phyloP scores from a whole-genome alignment of 2,888 invertebrate species.

The Fragum sueziense region DNA sequence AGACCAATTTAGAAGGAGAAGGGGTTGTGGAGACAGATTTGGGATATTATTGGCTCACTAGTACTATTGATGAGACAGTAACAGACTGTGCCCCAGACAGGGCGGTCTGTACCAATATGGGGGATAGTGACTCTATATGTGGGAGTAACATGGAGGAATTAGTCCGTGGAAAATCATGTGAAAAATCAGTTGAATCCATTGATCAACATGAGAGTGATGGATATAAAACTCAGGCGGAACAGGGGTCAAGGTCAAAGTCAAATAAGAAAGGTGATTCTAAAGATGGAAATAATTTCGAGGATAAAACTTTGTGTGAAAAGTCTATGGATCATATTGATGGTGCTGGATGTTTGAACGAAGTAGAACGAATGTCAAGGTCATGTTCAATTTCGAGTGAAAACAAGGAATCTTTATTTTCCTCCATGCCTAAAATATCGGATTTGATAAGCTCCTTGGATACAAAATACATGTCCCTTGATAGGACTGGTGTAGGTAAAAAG shows the following conservation, averaged over 20 bases:
- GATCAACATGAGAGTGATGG: no score
- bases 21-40: conserved; percentile 49
- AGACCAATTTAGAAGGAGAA: not conserved
- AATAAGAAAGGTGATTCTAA: not conserved
- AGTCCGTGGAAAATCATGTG: no score
- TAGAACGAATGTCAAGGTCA: not conserved
- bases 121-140: not conserved
- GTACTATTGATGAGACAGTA: conserved; percentile 40
- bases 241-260: not conserved
- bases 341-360: not conserved
- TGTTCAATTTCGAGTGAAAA: not conserved
- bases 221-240: no score
- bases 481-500: not conserved
- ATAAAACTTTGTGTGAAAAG: not conserved
- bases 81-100: not conserved
- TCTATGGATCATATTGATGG: not conserved
- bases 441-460: not conserved
- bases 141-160: not conserved
- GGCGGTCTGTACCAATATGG: not conserved
- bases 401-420: not conserved
- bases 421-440: not conserved
- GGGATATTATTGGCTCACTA: conserved; percentile 53
- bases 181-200: no score
- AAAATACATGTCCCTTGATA: conserved; percentile 28
- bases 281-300: not conserved